phyloP scores from a whole-genome alignment of 2,888 invertebrate genomes.

The Neelides folsomi region DNA sequence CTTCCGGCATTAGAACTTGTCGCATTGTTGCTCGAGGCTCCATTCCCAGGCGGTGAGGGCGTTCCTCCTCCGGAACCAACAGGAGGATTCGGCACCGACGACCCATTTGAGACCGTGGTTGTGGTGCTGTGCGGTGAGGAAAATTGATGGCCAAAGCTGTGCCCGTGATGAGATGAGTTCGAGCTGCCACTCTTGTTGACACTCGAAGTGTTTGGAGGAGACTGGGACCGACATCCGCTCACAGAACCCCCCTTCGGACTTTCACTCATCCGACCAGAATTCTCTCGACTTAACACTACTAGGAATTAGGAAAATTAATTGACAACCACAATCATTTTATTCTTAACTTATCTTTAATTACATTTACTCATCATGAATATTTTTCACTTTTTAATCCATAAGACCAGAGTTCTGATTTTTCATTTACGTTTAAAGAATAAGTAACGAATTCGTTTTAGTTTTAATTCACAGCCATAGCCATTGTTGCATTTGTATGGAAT shows the following conservation, averaged over 20 bases:
- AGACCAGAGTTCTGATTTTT: too few relatives aligned
- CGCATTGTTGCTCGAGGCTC: slow-evolving; percentile 5
- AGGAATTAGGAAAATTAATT: not conserved
- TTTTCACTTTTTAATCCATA: too few relatives aligned
- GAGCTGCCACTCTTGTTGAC: slow-evolving; percentile 2
- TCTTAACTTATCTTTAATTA: too few relatives aligned
- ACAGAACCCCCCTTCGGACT: slow-evolving; percentile 20
- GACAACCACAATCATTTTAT: too few relatives aligned
- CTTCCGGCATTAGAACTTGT: slow-evolving; percentile 11
- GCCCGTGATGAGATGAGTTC: slow-evolving; percentile 8
- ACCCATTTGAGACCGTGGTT: slow-evolving; percentile 10
- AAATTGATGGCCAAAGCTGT: slow-evolving; percentile 16
- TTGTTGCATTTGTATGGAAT: too few relatives aligned
- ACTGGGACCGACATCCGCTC: too few relatives aligned
- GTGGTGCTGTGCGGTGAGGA: slow-evolving; percentile 19
- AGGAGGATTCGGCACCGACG: slow-evolving; percentile 10
- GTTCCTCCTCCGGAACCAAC: slow-evolving; percentile 8
- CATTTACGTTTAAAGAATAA: too few relatives aligned
- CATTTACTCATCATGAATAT: too few relatives aligned
- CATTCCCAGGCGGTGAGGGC: slow-evolving; percentile 12
- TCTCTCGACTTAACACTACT: slow-evolving; percentile 27
- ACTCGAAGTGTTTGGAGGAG: slow-evolving; percentile 8
- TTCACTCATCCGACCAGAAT: slow-evolving; percentile 24
- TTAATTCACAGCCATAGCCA: too few relatives aligned
- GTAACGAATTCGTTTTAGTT: too few relatives aligned